These are phyloP conservation scores for Apis laboriosa DNA, from an alignment of 1,140 invertebrate genomes.

Conservation along the genomic window DNA sequence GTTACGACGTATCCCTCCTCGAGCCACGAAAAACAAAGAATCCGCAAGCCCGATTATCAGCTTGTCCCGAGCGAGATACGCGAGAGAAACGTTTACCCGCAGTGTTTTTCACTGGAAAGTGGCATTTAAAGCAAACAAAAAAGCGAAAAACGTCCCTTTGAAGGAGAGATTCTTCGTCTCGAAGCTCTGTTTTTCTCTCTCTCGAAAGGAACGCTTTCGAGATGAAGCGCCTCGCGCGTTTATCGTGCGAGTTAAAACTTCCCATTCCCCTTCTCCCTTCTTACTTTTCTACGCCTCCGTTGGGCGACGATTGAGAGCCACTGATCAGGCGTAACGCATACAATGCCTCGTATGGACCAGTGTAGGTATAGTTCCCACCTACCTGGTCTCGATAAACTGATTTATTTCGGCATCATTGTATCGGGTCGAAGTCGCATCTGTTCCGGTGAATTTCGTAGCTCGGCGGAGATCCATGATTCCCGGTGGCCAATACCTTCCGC, in stretches of 20 bases:
- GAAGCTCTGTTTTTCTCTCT: neutral
- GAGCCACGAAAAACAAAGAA: neutral
- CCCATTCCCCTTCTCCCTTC: neutral
- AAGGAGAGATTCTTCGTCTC: neutral
- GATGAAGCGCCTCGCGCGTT: neutral
- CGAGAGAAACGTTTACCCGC: slow-evolving; percentile 12
- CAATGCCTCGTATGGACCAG: slow-evolving; percentile 34
- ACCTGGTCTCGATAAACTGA: slow-evolving; percentile 79
- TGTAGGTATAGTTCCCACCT: slow-evolving; percentile 62
- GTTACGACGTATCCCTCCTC: neutral
- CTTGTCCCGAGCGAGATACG: neutral
- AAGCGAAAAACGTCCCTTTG: neutral
- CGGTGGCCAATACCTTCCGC: slow-evolving; percentile 17
- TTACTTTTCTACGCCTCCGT: no score
- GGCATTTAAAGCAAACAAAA: neutral
- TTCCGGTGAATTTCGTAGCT: slow-evolving; percentile 65
- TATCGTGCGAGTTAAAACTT: slow-evolving; percentile 17
- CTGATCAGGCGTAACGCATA: slow-evolving; percentile 41
- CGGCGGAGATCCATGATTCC: slow-evolving; percentile 40
- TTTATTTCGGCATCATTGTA: slow-evolving; percentile 79
- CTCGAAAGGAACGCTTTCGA: slow-evolving; percentile 8
- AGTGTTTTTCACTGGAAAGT: neutral
- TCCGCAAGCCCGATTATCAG: neutral
- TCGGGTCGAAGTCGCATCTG: slow-evolving; percentile 73
- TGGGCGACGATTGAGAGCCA: slow-evolving; percentile 34